A percentile compares a stretch with the other conserved stretches of the same genome.
phyloP scores from a whole-genome alignment of 1,140 invertebrate genomes.

The Rhyacophila brunnea region DNA sequence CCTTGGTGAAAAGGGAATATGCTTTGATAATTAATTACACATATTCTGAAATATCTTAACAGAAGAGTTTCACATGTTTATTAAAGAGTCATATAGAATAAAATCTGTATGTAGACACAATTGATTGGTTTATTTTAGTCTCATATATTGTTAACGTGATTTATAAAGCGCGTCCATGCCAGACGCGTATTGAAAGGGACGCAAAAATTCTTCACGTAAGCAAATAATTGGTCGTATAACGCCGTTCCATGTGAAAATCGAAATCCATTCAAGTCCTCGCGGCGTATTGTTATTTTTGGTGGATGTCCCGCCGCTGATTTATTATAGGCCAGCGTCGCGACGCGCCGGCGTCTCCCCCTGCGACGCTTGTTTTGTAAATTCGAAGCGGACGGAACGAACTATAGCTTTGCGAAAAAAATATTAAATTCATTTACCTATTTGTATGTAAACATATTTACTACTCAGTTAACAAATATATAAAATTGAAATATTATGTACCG shows the following conservation, averaged over 20 bases:
- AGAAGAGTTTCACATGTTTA: too few species aligned
- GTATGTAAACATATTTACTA: too few species aligned
- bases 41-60: too few species aligned
- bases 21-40: too few species aligned
- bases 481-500: too few species aligned
- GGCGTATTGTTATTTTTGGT: conserved; percentile 13
- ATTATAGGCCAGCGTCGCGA: background rate
- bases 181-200: background rate
- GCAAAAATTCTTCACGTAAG: conserved; percentile 1
- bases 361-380: conserved; percentile 1
- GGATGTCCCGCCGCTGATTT: conserved; percentile 5
- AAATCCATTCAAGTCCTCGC: background rate
- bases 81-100: too few species aligned
- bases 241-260: background rate
- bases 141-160: too few species aligned
- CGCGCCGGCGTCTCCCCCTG: background rate
- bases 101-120: too few species aligned
- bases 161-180: too few species aligned
- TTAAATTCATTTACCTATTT: background rate
- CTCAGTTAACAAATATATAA: too few species aligned
- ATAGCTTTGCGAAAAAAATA: background rate
- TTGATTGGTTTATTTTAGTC: too few species aligned
- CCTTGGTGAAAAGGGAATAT: too few species aligned
- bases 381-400: conserved; percentile 1
- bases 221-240: background rate